Evolutionary conservation across 2,888 invertebrate species (phyloP), one percentile per base, ranked within the genome.

Genomic region (Temnothorax unifasciatus): DNA sequence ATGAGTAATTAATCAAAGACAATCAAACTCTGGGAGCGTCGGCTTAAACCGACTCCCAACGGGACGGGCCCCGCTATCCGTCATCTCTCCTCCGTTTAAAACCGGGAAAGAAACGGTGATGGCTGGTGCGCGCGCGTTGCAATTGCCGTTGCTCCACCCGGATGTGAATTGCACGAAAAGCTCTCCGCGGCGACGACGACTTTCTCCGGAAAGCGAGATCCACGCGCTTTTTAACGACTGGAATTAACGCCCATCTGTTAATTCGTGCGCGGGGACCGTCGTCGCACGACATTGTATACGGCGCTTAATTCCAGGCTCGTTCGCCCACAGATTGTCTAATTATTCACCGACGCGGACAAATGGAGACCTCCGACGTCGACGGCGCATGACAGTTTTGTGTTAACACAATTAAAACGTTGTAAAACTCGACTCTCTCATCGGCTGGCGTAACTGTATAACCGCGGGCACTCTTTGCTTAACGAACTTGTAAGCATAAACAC

Each of bases 11-110:
- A 94, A 94, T 95, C 94, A 94, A 93, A 93, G 93, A 94, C 94
- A 94, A 94, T 95, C 94, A 94, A 94, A 94, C 92, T 93, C 93
- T 94, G 94, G 93, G 94, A 94, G 94, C 93, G 91, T 87, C 88
- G 87, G 82, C 86, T 90, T 83, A 81, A 87, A 86, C 90, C 88
- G 90, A 93, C 94, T 94, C 94, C 92, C 94, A 94, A 94, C 93
- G 90, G 34, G 89, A 89, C 87, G 91, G 85, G 85, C 75, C 89
- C 89, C 89, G 90, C 89, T 90, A 92, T 91, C 91, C 91, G 90
- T 91, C 92, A 90, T 89, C 90, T 81, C 82, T 71, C 57, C 88
- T 77, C 81, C 77, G 85, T 41, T 89, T 86, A 76, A 88, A 89
- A 88, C 82, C 64, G 82, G 38, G 82, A 81, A 87, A 88, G 73